These are phyloP conservation scores for Cecropterus lyciades DNA, from an alignment of 1,140 invertebrate genomes.

Conservation along the genomic window DNA sequence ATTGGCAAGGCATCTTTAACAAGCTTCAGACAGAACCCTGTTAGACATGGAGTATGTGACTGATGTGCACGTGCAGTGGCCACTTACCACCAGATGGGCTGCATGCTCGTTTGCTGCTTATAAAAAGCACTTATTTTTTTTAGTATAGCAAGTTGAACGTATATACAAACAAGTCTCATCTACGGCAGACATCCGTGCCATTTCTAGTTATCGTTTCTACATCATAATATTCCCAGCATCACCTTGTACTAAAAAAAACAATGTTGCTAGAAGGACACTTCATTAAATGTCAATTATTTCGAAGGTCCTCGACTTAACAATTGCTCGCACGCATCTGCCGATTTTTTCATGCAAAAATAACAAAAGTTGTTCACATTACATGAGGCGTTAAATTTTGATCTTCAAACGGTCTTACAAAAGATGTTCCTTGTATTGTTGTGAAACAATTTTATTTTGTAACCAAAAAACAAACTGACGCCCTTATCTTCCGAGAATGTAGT, in stretches of 20 bases:
- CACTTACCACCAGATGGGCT: neutral
- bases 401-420: constrained; percentile 26
- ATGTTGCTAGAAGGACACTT: constrained; percentile 33
- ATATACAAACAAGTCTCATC: no score
- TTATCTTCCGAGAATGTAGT: neutral
- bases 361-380: constrained; percentile 30
- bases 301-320: constrained; percentile 38
- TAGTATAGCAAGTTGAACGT: no score
- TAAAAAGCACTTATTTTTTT: no score
- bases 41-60: no score
- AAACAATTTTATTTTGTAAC: neutral
- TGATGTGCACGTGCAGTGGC: no score
- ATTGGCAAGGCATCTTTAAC: no score
- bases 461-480: no score
- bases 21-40: no score
- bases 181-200: neutral
- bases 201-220: no score
- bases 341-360: constrained; percentile 1
- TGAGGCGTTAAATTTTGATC: constrained; percentile 44
- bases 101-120: neutral
- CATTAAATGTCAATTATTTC: constrained; percentile 42
- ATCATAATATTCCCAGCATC: neutral
- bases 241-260: constrained; percentile 8
- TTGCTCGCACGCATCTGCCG: constrained; percentile 36
- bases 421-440: constrained; percentile 18